These are phyloP conservation scores for Formicarius rufipectus DNA, from an alignment of 2,113 vertebrate species.

Conservation along the genomic window DNA sequence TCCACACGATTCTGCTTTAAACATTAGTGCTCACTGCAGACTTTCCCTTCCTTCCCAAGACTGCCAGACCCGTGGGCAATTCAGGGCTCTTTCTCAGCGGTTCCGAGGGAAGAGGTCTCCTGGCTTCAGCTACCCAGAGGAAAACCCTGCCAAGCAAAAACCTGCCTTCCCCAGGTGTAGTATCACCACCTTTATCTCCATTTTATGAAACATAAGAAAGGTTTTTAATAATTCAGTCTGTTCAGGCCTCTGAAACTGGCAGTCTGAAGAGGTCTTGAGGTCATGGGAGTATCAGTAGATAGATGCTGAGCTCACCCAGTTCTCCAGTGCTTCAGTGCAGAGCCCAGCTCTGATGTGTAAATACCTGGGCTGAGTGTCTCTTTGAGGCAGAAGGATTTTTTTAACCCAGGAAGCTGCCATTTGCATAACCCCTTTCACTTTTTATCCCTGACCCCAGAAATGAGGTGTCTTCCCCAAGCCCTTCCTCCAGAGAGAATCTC, in stretches of 20 bases:
- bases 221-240: background rate
- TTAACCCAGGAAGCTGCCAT: background rate
- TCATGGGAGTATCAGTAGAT: background rate
- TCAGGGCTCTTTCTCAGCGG: constrained; percentile 61
- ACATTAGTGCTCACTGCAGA: background rate
- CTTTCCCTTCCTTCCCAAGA: constrained; percentile 37
- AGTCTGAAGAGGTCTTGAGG: background rate
- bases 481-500: constrained; percentile 17
- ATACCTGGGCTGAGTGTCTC: background rate
- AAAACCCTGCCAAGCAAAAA: constrained; percentile 45
- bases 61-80: constrained; percentile 62
- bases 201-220: background rate
- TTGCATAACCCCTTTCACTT: background rate
- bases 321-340: background rate
- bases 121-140: constrained; percentile 71
- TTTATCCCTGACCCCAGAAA: constrained; percentile 24
- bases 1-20: background rate
- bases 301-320: background rate
- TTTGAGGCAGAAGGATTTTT: background rate
- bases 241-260: background rate
- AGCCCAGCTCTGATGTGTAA: background rate
- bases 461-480: background rate
- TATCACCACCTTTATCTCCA: background rate
- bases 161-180: constrained; percentile 30
- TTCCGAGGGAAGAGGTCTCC: constrained; percentile 70